Base-by-base conservation (phyloP, 2,888 invertebrate species). In the Cryptosula pallasiana region DNA sequence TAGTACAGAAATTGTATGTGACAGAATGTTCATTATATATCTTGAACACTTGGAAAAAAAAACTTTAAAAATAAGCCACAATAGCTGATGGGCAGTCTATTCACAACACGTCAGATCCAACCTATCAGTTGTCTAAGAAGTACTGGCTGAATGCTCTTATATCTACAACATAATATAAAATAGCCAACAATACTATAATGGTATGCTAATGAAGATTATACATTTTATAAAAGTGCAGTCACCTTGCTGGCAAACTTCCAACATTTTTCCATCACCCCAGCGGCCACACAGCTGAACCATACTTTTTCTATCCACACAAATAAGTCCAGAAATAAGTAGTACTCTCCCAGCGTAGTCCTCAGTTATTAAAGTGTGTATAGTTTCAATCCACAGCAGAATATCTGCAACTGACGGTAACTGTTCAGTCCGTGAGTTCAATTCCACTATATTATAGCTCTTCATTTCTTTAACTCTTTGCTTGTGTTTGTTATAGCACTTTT, bases 301-400 rank as follows among this genome's bases (percentile, higher is more conserved):
- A 5, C 27, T 34, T 34, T 63, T 32, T 32, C 32, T 27, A 63
- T 63, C 32, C 13, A 5, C n/a, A 13, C 25, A 16, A 9, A n/a
- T 63, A 16, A 27, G 27, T 63, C 29, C 5, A 13, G 5, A 16
- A 13, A 63, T 5, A 2, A 32, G 5, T 13, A 63, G 34, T 5
- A 2, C 3, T n/a, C 63, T 63, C 29, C 63, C 32, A 9, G 9
- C 63, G 32, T 25, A 63, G 34, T 63, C 63, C n/a, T 27, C 63
- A 63, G 25, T 63, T 13, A 63, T 27, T 32, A 63, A 63, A 9
- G 9, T 3, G 32, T 63, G 27, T 25, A 63, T 27, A 1, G 63
- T 63, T 32, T 63, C 32, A 9, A n/a, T 32, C 63, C 63, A 63
- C 5, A 63, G n/a, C 20, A 27, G 13, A 63, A 63, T 63, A n/a